Percentiles rank a stretch among this genome's conserved stretches.
Conservation (phyloP, 2,797 vertebrate species). For the Arctocebus calabarensis region DNA sequence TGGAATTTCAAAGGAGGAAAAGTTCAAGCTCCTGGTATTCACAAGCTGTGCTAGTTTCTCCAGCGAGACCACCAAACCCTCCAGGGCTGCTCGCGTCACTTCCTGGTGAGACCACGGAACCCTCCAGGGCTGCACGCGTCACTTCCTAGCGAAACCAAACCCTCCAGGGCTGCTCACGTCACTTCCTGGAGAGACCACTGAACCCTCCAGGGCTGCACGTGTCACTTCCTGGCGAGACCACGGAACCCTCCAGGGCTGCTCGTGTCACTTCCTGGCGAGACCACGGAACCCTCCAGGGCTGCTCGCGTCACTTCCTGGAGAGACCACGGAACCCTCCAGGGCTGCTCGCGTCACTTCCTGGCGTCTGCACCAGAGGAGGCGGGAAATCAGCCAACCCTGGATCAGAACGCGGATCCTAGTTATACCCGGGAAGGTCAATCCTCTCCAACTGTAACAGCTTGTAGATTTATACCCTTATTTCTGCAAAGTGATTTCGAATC, state of each 20-base stretch:
- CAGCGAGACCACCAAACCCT: neutral
- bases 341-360: neutral
- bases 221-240: neutral
- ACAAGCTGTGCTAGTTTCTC: no score
- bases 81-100: neutral
- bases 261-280: neutral
- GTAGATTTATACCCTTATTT: neutral
- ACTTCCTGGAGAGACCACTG: neutral
- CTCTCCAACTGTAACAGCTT: neutral
- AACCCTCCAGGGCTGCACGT: neutral
- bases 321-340: neutral
- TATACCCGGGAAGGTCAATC: neutral
- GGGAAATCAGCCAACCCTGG: neutral
- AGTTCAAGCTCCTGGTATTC: neutral
- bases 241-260: neutral
- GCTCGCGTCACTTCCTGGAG: neutral
- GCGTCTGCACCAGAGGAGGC: neutral
- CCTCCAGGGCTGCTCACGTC: neutral
- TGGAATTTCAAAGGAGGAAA: neutral
- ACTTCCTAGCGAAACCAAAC: no score
- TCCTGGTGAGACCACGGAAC: no score
- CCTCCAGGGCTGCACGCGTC: no score
- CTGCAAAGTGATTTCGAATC: neutral
- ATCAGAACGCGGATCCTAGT: neutral
- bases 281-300: neutral